Evolutionary conservation across 2,113 vertebrate genomes (phyloP), one percentile per base, ranked within the genome.

Genomic region (Hippolais icterina): DNA sequence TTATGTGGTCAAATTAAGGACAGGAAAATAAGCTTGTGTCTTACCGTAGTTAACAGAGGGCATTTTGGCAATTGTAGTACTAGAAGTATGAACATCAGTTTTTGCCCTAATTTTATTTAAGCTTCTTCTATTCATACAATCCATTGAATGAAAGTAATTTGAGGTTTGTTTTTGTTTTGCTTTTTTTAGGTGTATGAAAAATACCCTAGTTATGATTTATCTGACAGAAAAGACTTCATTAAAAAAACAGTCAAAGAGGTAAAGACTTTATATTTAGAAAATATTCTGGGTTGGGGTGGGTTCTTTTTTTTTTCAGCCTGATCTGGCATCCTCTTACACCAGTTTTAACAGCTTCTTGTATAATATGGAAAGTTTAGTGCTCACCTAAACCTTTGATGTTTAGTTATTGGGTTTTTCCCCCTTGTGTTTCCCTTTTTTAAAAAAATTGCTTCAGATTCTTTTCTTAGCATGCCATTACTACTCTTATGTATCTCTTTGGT

Each of bases 181-280:
- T 70, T 60, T 89, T 90, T 97, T 61, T 92, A 99, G 99, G 99
- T 99, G 15, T 99, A 99, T 96, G 99, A 99, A 96, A 98, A 96
- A 12, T 99, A 99, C 82, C 99, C 99, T 63, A 98, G 98, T 78
- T 98, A 99, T 72, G 99, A 99, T 95, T 98, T 99, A 96, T 98
- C 97, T 92, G 96, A 97, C 97, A 98, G 98, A 94, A 99, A 99
- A 98, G 98, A 98, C 63, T 99, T 98, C 97, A 99, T 99, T 98
- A 99, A 99, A 97, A 95, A 98, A 94, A 99, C 99, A 61, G 99
- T 99, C 90, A 99, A 99, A 98, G 98, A 98, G 96, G 99, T 99
- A 98, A 99, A 97, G 97, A 83, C 46, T 76, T 93, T 27, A 35
- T 91, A 46, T 89, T 82, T 92, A 72, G 47, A 46, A 83, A 47